These are phyloP conservation scores for Timema cristinae DNA, from an alignment of 2,888 invertebrate genomes.

Conservation along the genomic window DNA sequence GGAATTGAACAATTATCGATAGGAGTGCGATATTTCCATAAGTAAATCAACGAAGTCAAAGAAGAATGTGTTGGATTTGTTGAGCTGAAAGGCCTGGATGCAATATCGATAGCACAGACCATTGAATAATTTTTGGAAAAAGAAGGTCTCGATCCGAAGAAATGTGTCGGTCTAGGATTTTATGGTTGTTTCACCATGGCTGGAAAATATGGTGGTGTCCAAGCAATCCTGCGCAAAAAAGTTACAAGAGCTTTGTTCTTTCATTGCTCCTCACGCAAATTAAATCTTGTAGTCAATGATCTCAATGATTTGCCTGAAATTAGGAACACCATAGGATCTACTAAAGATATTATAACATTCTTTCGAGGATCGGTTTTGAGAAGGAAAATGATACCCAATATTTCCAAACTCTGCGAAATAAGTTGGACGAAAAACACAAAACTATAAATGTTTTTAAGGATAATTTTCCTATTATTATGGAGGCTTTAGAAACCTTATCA, in stretches of 20 bases:
- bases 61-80: slow-evolving; percentile 38
- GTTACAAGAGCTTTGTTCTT: slow-evolving; percentile 35
- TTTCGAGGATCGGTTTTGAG: no score
- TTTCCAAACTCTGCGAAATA: no score
- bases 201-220: slow-evolving; percentile 36
- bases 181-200: slow-evolving; percentile 38
- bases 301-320: no score
- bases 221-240: slow-evolving; percentile 34
- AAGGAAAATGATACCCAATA: no score
- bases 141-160: slow-evolving; percentile 29
- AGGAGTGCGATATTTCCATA: slow-evolving; percentile 35
- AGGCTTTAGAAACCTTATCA: no score
- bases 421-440: no score
- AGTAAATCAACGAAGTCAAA: slow-evolving; percentile 31
- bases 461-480: no score
- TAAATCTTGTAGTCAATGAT: no score
- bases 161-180: slow-evolving; percentile 36
- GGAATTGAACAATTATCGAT: slow-evolving; percentile 36
- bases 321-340: no score
- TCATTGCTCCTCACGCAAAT: slow-evolving; percentile 33
- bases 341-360: no score
- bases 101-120: slow-evolving; percentile 33
- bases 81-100: slow-evolving; percentile 33
- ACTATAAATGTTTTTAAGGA: no score
- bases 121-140: slow-evolving; percentile 34